These are phyloP conservation scores for Nemurella pictetii DNA, from an alignment of 2,888 invertebrate species.

Conservation along the genomic window DNA sequence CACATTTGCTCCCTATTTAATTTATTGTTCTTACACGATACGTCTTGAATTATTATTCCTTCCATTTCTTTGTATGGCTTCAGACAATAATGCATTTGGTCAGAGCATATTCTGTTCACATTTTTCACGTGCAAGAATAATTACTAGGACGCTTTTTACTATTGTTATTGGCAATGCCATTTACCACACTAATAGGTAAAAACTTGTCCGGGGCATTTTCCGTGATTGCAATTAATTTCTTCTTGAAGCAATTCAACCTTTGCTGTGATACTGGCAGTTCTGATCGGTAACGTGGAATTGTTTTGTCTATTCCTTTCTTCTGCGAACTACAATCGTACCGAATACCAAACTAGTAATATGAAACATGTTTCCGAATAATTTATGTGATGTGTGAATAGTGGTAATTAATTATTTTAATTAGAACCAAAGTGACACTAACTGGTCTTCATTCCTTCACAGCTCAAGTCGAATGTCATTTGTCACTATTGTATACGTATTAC, in stretches of 20 bases:
- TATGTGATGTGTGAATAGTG: constrained; percentile 32
- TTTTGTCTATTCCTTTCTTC: neutral
- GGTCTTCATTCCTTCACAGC: constrained; percentile 31
- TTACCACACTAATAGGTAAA: neutral
- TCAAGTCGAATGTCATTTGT: constrained; percentile 25
- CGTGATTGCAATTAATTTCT: neutral
- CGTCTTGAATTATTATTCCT: too few relatives aligned
- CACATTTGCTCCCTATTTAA: too few relatives aligned
- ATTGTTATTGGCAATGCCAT: neutral
- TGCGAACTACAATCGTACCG: neutral
- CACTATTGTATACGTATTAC: constrained; percentile 25
- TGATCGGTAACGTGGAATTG: neutral
- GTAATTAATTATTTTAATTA: constrained; percentile 33
- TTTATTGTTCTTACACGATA: too few relatives aligned
- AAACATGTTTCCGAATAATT: constrained; percentile 26
- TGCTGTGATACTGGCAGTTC: neutral
- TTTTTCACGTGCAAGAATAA: neutral
- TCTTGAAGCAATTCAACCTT: neutral
- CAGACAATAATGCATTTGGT: too few relatives aligned
- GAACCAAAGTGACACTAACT: constrained; percentile 24
- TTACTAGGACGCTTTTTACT: neutral
- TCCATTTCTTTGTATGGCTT: too few relatives aligned
- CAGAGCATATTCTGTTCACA: neutral
- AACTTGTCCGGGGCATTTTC: neutral
- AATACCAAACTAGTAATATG: constrained; percentile 1